phyloP scores from a whole-genome alignment of 1,140 invertebrate genomes.

The Epicauta chinensis region DNA sequence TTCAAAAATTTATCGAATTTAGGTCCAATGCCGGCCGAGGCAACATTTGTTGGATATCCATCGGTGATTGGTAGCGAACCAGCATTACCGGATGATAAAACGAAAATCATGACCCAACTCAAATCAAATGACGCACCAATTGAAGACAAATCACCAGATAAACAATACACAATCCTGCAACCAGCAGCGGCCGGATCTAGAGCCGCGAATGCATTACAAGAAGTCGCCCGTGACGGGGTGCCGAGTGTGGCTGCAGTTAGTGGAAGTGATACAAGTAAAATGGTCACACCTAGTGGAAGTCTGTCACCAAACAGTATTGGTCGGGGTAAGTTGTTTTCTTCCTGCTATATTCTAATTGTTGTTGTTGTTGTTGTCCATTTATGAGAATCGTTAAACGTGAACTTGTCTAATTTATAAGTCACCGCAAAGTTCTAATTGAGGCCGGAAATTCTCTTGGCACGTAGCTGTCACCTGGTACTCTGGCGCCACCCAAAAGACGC shows the following conservation, averaged over 20 bases:
- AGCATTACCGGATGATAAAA: slow-evolving; percentile 43
- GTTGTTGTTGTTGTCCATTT: background rate
- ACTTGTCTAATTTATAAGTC: slow-evolving; percentile 11
- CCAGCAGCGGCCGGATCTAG: slow-evolving; percentile 69
- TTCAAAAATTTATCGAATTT: slow-evolving; percentile 41
- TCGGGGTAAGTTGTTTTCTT: slow-evolving; percentile 57
- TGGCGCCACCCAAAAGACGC: slow-evolving; percentile 23
- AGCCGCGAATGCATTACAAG: slow-evolving; percentile 70
- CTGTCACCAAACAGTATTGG: slow-evolving; percentile 67
- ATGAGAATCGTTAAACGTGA: background rate
- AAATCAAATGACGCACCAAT: slow-evolving; percentile 9
- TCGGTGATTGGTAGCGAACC: slow-evolving; percentile 35
- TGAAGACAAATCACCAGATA: slow-evolving; percentile 46
- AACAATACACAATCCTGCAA: slow-evolving; percentile 77
- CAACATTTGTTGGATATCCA: slow-evolving; percentile 58
- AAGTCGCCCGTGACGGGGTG: slow-evolving; percentile 61
- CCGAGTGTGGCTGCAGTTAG: slow-evolving; percentile 52
- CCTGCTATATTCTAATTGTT: background rate
- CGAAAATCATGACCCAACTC: slow-evolving; percentile 27
- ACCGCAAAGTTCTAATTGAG: slow-evolving; percentile 28
- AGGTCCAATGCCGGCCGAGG: slow-evolving; percentile 56
- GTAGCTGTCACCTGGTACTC: slow-evolving; percentile 34
- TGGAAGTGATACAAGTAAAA: slow-evolving; percentile 17
- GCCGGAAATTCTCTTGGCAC: slow-evolving; percentile 26
- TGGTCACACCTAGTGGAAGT: slow-evolving; percentile 43